These are phyloP conservation scores for Prochilodus magdalenae DNA, from an alignment of 2,113 vertebrate genomes.

Conservation along the genomic window DNA sequence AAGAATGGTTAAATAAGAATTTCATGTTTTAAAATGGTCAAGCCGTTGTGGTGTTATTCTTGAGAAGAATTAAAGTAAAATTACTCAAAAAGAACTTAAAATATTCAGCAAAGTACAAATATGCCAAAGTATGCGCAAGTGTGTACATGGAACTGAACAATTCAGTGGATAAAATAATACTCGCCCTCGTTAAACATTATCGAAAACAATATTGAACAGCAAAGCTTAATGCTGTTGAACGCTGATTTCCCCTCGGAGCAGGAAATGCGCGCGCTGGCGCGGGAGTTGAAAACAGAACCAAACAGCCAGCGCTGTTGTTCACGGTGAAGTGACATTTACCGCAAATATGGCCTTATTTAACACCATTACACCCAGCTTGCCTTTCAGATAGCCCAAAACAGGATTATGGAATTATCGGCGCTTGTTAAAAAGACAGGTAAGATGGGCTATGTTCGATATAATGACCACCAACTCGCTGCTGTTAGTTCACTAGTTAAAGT, in stretches of 20 bases:
- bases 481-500: constrained; percentile 9
- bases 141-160: too few relatives aligned
- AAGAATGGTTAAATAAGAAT: too few relatives aligned
- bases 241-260: constrained; percentile 28
- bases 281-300: constrained; percentile 74
- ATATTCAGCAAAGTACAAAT: too few relatives aligned
- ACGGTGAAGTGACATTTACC: constrained; percentile 50
- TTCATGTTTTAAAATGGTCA: too few relatives aligned
- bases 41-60: too few relatives aligned
- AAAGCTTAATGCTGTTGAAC: neutral
- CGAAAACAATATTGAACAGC: neutral
- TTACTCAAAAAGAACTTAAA: too few relatives aligned
- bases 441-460: constrained; percentile 30
- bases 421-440: constrained; percentile 87
- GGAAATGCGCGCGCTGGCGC: constrained; percentile 76
- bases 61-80: too few relatives aligned
- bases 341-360: neutral
- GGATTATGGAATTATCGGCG: constrained; percentile 75
- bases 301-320: constrained; percentile 47
- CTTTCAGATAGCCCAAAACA: neutral
- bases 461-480: neutral
- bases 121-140: too few relatives aligned
- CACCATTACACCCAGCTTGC: neutral
- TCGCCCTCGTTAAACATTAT: neutral
- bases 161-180: too few relatives aligned